phyloP scores from a whole-genome alignment of 2,888 invertebrate species.

The Napeogenes inachia region DNA sequence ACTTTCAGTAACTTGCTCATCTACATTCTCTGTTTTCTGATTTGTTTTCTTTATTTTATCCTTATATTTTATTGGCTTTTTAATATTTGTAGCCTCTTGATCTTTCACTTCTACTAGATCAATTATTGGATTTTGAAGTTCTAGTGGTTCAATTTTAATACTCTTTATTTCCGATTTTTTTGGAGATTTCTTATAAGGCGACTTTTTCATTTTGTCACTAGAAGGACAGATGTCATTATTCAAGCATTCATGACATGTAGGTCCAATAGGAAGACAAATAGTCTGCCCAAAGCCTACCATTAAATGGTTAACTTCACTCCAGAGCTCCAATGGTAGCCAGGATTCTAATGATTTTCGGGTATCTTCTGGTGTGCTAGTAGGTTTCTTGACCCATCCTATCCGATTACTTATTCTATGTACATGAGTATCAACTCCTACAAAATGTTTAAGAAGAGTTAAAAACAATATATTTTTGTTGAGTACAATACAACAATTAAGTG shows the following conservation, averaged over 20 bases:
- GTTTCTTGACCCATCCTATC: constrained; percentile 87
- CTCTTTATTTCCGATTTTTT: constrained; percentile 31
- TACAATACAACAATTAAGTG: not conserved
- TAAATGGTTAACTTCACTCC: constrained; percentile 92
- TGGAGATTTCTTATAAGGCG: constrained; percentile 56
- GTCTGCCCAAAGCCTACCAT: constrained; percentile 99
- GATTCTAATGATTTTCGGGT: constrained; percentile 89
- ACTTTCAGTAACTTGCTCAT: not conserved
- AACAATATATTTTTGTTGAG: not conserved
- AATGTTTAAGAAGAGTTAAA: not conserved
- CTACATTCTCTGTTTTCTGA: not conserved
- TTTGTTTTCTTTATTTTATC: not conserved
- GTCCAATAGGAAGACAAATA: constrained; percentile 88
- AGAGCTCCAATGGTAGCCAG: constrained; percentile 91
- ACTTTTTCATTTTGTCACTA: constrained; percentile 59
- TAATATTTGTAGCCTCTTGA: not conserved
- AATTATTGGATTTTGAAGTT: not conserved
- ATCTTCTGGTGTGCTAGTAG: constrained; percentile 90
- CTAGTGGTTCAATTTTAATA: constrained; percentile 31
- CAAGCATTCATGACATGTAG: constrained; percentile 89
- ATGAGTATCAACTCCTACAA: constrained; percentile 94
- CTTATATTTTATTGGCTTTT: not conserved
- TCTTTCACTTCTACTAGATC: not conserved
- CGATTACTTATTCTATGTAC: constrained; percentile 97
- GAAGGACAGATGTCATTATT: constrained; percentile 90